Base-by-base conservation (phyloP, 1,140 invertebrate genomes). In the Lysiphlebus fabarum region DNA sequence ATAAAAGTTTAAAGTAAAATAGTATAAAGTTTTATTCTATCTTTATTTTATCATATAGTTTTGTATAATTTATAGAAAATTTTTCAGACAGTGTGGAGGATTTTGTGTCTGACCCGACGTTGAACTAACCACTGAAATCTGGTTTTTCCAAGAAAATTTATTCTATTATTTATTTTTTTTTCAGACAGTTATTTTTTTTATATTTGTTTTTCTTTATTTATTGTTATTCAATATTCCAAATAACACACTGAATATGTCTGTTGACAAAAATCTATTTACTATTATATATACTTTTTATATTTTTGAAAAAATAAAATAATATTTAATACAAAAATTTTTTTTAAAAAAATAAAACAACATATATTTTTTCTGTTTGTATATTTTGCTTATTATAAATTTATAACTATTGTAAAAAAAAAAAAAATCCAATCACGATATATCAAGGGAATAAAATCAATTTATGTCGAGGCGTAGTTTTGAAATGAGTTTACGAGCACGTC, bases 381-480 rank as follows among this genome's bases (percentile, higher is more conserved):
- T 40, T 51, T 26, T 26, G 17, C 17, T 26, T 26, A 26, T 26
- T 26, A 26, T 26, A 26, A 26, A 26, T 26, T 26, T 26, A 36
- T 14, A 58, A 40, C 8, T 11, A 26, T 41, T 33, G 34, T 4
- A 38, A 47, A 38, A 33, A n/a, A 38, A 47, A 38, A 33, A n/a
- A 14, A 51, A 58, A 49, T 51, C 40, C 43, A 48, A 51, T 58
- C 56, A 58, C 47, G 48, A 38, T 41, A 3, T 42, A 49, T 50
- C 47, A 37, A 12, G 34, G 38, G 41, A 58, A 51, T 51, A 58
- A 58, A 58, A 51, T 51, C 38, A 33, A 50, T 58, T 50, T 42
- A 58, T 50, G 56, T 43, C 41, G 37, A 51, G 40, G 49, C 47
- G 56, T 33, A 58, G 49, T 56, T 58, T 51, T 37, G 48, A 43